Conservation (phyloP, 1,140 invertebrate species). For the Listronotus bonariensis region DNA sequence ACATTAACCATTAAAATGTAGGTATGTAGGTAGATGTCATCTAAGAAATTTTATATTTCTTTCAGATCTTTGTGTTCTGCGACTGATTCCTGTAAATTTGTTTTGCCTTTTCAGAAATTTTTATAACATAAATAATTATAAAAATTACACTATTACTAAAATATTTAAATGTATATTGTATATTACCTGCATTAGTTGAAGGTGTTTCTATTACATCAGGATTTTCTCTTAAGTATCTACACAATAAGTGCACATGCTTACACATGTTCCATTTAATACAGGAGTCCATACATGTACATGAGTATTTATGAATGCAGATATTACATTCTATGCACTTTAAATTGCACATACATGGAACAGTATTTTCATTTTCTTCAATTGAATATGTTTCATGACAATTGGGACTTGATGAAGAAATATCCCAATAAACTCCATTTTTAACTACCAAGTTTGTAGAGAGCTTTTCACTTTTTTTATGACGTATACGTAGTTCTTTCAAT, state of each 20-base stretch:
- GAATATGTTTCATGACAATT: neutral
- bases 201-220: too few relatives aligned
- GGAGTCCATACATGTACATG: constrained; percentile 15
- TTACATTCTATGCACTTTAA: constrained; percentile 2
- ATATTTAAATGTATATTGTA: too few relatives aligned
- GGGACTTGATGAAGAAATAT: neutral
- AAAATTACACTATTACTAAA: too few relatives aligned
- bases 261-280: constrained; percentile 22
- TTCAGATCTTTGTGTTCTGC: too few relatives aligned
- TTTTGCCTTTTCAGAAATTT: too few relatives aligned
- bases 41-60: too few relatives aligned
- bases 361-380: constrained; percentile 2
- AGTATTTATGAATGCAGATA: constrained; percentile 11
- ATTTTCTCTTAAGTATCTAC: neutral
- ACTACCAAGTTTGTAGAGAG: neutral
- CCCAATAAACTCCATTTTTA: neutral
- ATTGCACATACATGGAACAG: neutral
- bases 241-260: constrained; percentile 20
- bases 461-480: constrained; percentile 2
- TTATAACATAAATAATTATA: too few relatives aligned
- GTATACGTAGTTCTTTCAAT: neutral
- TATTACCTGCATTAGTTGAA: too few relatives aligned
- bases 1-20: too few relatives aligned
- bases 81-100: too few relatives aligned
- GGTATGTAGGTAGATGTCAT: too few relatives aligned